Base-by-base conservation (phyloP, 2,888 invertebrate genomes). In the Cataglyphis cursor region DNA sequence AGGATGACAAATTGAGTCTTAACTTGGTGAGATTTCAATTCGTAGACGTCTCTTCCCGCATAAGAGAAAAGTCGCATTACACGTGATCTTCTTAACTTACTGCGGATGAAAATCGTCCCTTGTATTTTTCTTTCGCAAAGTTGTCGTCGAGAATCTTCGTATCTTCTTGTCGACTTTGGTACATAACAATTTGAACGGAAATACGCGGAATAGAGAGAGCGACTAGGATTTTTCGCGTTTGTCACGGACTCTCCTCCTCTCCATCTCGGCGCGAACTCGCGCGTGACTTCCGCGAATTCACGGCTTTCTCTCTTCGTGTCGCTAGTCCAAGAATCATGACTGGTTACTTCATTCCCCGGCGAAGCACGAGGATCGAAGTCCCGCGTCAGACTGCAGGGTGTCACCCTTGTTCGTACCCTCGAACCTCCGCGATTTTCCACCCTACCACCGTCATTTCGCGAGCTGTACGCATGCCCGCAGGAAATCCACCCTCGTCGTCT, bases 301-400 rank as follows among this genome's bases (percentile, higher is more conserved):
- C 38, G 57, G 24, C 15, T 21, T n/a, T 15, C n/a, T 51, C 10
- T 41, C 57, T 68, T 38, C 28, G 5, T 18, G 21, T 24, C 24
- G 48, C 74, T 51, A 28, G 28, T 35, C 68, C 48, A 68, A 66
- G 66, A 41, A 48, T 31, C 24, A 31, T 54, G 54, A 66, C 65
- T 24, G 57, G 74, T n/a, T 72, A 57, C 70, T 80, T 73, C 68
- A 81, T 70, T n/a, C 76, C 84, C 65, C 62, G 84, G 57, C 82
- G 83, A 75, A 74, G 66, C 90, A 83, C 91, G 91, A 90, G 92
- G 91, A 90, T 91, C 88, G 90, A 91, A 92, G 91, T 93, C 93
- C 93, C 94, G 93, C 93, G 93, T 92, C 92, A 91, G 94, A 94
- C 95, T 94, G 94, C 94, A 94, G 95, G 94, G 94, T 95, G 95